Conservation (phyloP, 2,888 invertebrate species). For the Onchidella celtica region DNA sequence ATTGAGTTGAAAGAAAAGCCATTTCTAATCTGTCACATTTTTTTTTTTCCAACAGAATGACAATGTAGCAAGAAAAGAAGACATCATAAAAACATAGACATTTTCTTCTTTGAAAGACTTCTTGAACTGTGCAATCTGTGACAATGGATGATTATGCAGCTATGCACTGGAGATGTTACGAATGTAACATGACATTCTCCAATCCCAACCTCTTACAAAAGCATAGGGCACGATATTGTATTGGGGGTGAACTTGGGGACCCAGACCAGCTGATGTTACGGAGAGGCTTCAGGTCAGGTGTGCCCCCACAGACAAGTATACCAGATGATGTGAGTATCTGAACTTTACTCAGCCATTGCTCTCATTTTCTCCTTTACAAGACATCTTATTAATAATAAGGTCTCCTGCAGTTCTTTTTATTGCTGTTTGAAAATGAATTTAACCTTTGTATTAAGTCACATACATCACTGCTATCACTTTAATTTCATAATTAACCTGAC, state of each 20-base stretch:
- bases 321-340: conserved; percentile 61
- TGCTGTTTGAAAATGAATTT: too few relatives aligned
- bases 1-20: too few relatives aligned
- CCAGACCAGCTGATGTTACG: conserved; percentile 67
- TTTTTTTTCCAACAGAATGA: too few relatives aligned
- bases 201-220: conserved; percentile 66
- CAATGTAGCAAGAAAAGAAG: too few relatives aligned
- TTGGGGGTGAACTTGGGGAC: conserved; percentile 67
- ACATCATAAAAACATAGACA: too few relatives aligned
- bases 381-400: too few relatives aligned
- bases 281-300: conserved; percentile 58
- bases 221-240: conserved; percentile 74
- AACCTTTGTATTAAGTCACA: too few relatives aligned
- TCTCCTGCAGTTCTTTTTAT: too few relatives aligned
- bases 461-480: too few relatives aligned
- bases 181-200: conserved; percentile 75
- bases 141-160: conserved; percentile 43
- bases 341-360: not conserved
- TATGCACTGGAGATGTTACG: conserved; percentile 64
- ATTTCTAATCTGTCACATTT: too few relatives aligned
- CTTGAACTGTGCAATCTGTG: not conserved
- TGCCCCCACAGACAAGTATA: conserved; percentile 51
- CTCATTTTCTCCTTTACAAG: not conserved
- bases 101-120: too few relatives aligned
- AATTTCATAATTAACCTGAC: too few relatives aligned